These are phyloP conservation scores for Percina caprodes DNA, from an alignment of 2,113 vertebrate genomes.

Conservation along the genomic window DNA sequence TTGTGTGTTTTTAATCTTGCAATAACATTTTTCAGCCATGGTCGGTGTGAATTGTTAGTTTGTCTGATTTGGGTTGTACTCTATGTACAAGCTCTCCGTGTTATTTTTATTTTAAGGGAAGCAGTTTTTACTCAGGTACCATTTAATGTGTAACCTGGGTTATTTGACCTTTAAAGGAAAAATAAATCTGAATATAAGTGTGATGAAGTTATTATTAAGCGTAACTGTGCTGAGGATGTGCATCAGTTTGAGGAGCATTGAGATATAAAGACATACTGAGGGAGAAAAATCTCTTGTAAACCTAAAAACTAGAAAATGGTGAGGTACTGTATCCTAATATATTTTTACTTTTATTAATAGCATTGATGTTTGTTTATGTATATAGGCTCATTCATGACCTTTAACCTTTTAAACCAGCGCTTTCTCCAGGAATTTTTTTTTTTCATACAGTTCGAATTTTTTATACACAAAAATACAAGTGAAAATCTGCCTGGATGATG, in stretches of 20 bases:
- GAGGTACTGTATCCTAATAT: background rate
- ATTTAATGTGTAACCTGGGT: background rate
- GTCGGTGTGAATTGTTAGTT: background rate
- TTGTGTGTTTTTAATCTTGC: no score
- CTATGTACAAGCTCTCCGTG: background rate
- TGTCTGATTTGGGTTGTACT: background rate
- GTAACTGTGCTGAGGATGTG: background rate
- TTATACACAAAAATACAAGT: background rate
- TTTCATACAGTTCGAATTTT: background rate
- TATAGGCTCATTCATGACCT: background rate
- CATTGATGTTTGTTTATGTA: background rate
- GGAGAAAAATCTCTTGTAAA: background rate
- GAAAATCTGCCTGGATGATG: background rate
- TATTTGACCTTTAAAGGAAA: background rate
- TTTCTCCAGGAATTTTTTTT: background rate
- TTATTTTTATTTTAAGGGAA: background rate
- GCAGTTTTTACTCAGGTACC: background rate
- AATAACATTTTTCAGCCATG: background rate
- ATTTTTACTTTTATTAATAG: background rate
- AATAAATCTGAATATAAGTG: background rate
- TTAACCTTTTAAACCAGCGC: background rate
- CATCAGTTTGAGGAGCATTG: background rate
- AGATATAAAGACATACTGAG: background rate
- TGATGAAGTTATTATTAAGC: background rate
- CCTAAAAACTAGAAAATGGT: background rate